phyloP scores from a whole-genome alignment of 1,140 invertebrate species.

The Lethocerus indicus region DNA sequence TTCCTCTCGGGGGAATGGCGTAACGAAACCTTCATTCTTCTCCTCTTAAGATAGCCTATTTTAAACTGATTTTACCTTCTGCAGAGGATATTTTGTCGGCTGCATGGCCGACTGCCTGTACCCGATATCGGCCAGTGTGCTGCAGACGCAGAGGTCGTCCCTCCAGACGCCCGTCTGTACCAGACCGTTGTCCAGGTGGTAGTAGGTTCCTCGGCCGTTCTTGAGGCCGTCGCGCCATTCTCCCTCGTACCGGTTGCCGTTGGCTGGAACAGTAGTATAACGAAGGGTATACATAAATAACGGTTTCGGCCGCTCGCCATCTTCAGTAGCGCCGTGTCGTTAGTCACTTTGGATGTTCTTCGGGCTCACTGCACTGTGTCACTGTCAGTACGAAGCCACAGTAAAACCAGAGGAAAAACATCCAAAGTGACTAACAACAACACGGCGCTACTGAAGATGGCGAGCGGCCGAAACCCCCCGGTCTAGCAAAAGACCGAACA shows the following conservation, averaged over 20 bases:
- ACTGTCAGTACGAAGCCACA: no score
- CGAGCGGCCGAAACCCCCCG: no score
- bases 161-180: slow-evolving; percentile 38
- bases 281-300: not conserved
- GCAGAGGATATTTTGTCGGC: slow-evolving; percentile 36
- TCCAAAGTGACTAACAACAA: no score
- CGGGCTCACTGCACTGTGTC: no score
- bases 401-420: no score
- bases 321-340: no score
- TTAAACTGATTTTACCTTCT: slow-evolving; percentile 7
- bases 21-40: not conserved
- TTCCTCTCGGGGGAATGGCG: no score
- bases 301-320: no score
- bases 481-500: no score
- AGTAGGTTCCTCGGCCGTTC: slow-evolving; percentile 36
- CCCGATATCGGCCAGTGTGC: slow-evolving; percentile 32
- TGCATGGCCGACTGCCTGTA: slow-evolving; percentile 30
- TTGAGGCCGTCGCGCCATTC: slow-evolving; percentile 33
- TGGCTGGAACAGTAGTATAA: slow-evolving; percentile 27
- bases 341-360: no score
- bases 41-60: not conserved
- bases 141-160: slow-evolving; percentile 28
- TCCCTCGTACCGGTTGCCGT: slow-evolving; percentile 43
- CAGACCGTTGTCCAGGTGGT: slow-evolving; percentile 38
- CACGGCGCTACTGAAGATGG: no score